Base-by-base conservation (phyloP, 2,797 vertebrate species). In the Pampus argenteus region DNA sequence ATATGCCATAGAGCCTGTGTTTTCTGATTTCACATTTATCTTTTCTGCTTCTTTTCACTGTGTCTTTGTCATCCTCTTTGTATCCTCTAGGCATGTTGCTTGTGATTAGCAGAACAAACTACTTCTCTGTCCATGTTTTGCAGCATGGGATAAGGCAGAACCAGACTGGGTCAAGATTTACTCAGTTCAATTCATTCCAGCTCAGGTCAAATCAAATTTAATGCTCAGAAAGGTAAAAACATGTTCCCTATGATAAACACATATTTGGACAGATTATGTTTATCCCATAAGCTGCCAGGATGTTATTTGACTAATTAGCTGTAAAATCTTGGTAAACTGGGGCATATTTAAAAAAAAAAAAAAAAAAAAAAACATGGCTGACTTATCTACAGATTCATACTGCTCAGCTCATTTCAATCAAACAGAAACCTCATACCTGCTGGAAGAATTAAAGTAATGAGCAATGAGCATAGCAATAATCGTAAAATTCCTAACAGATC, bases 1-100 rank as follows among this genome's bases (percentile, higher is more conserved):
- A 48, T 49, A 36, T 31, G 42, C 40, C 36, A 79, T 74, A 83
- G 79, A 78, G 60, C 69, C 75, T 78, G 25, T 71, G 69, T 54
- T 40, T 84, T 87, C 81, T 78, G 61, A 87, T 66, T 65, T 67
- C n/a, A 60, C 56, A 57, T 76, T 79, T 59, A 74, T 80, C 20
- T 47, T 64, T 71, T 74, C 48, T n/a, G 15, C 25, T 68, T 69
- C 31, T 52, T 61, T 65, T 63, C 56, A 17, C 15, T 44, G 4
- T 11, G 13, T 45, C 34, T 65, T 67, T 71, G 38, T 84, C 61
- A 61, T 25, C 18, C 17, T 67, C 20, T 23, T 6, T 59, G n/a
- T 36, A 49, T 76, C 67, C 76, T 82, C 20, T 31, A 31, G 55
- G 34, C 49, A 60, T 65, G 31, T 50, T 54, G 45, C 31, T 34